These are phyloP conservation scores for Champsocephalus gunnari DNA, from an alignment of 2,797 vertebrate species.

Conservation along the genomic window DNA sequence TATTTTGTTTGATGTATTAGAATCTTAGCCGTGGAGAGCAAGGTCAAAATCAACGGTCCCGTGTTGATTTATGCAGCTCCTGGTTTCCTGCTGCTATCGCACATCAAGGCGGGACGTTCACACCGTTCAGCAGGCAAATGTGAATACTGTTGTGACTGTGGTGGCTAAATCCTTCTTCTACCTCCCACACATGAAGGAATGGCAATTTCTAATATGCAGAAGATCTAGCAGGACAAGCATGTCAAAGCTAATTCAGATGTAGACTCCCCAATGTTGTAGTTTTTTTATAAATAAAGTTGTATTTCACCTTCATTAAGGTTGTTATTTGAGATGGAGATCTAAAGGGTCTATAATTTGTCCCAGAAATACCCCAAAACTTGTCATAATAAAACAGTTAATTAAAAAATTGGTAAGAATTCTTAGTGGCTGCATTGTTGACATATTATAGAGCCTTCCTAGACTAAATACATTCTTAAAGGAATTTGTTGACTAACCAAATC, in stretches of 20 bases:
- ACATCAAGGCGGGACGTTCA: conserved; percentile 70
- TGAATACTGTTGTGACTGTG: conserved; percentile 35
- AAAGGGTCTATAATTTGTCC: background rate
- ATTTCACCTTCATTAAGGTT: no score
- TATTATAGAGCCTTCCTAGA: no score
- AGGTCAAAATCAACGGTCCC: conserved; percentile 74
- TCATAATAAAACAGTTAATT: background rate
- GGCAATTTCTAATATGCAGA: background rate
- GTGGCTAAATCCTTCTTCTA: conserved; percentile 43
- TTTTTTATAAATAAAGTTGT: no score
- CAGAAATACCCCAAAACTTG: background rate
- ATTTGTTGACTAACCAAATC: no score
- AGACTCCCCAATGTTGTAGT: no score
- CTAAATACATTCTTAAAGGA: no score
- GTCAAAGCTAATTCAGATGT: background rate
- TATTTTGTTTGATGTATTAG: conserved; percentile 73
- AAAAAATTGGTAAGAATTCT: background rate
- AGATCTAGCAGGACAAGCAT: background rate
- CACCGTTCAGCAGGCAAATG: conserved; percentile 43
- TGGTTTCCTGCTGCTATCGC: conserved; percentile 60
- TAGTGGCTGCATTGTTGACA: background rate
- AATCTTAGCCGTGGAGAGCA: conserved; percentile 62
- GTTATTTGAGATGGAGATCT: background rate
- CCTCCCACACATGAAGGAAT: background rate
- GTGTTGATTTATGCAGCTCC: conserved; percentile 74